Evolutionary conservation across 2,797 vertebrate species (phyloP).

Genomic region (Microctenopoma lineatum): DNA sequence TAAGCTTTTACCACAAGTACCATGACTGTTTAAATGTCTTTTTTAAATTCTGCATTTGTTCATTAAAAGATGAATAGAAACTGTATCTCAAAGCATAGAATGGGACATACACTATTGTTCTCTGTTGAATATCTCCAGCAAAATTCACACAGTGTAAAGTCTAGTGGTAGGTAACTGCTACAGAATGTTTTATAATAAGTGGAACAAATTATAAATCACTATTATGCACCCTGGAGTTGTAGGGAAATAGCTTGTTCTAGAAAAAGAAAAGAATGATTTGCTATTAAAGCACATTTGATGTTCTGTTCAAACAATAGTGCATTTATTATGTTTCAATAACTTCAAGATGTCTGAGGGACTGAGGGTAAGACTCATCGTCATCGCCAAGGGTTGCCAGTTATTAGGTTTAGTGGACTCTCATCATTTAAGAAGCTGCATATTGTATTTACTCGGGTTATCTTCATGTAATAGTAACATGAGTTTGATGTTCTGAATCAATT

Average conservation of each 20-base stretch:
- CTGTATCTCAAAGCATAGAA: conserved; percentile 26
- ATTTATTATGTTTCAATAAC: conserved; percentile 2
- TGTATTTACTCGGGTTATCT: too few relatives aligned
- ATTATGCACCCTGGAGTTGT: conserved; percentile 11
- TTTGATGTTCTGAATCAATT: too few relatives aligned
- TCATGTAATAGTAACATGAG: too few relatives aligned
- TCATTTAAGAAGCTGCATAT: too few relatives aligned
- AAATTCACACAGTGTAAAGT: conserved; percentile 46
- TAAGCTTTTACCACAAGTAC: conserved; percentile 43
- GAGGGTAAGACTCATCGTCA: too few relatives aligned
- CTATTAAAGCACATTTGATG: conserved; percentile 26
- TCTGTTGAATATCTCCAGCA: conserved; percentile 40
- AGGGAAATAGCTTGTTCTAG: conserved; percentile 46
- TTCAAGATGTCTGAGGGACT: background rate
- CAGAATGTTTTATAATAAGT: conserved; percentile 43
- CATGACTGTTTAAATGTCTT: conserved; percentile 27
- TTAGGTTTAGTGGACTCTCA: too few relatives aligned
- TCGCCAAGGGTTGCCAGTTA: too few relatives aligned
- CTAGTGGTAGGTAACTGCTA: conserved; percentile 22
- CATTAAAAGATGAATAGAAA: conserved; percentile 31
- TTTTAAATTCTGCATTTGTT: conserved; percentile 22
- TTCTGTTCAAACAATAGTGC: background rate
- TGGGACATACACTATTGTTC: conserved; percentile 26
- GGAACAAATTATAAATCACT: conserved; percentile 42
- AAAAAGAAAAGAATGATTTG: conserved; percentile 37